A percentile compares a stretch with the other conserved stretches of the same genome.
phyloP scores from a whole-genome alignment of 2,113 vertebrate species.

The Microcebus murinus region DNA sequence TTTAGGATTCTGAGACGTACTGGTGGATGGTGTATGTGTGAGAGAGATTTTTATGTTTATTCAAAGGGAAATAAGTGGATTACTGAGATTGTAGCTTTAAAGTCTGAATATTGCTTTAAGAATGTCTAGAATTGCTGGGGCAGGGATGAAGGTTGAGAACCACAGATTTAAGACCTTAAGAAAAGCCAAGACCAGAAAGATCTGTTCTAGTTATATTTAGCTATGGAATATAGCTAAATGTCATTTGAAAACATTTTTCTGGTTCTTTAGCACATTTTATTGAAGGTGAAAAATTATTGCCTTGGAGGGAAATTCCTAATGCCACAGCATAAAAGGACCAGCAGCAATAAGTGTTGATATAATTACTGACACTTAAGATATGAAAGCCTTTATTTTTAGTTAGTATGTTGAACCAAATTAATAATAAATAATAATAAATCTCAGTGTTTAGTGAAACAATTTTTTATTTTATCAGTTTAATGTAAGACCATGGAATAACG shows the following conservation, averaged over 20 bases:
- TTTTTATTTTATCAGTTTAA: not conserved
- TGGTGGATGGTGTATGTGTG: not conserved
- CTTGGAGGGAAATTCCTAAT: not conserved
- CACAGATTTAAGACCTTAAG: not conserved
- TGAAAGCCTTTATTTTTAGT: not conserved
- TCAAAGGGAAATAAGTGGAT: not conserved
- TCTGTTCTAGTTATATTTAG: not conserved
- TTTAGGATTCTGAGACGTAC: not conserved
- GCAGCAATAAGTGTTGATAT: not conserved
- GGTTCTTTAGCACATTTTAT: not conserved
- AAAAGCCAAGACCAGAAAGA: not conserved
- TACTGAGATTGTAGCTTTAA: not conserved
- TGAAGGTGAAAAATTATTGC: not conserved
- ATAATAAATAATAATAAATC: constrained; percentile 14
- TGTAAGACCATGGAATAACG: not conserved
- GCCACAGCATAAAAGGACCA: not conserved
- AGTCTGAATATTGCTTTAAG: not conserved
- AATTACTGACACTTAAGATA: not conserved
- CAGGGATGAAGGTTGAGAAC: not conserved
- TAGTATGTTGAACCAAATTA: not conserved
- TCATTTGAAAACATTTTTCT: constrained; percentile 36
- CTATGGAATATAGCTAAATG: not conserved
- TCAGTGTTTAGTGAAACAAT: not conserved
- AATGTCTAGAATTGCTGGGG: not conserved
- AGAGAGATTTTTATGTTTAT: not conserved